Evolutionary conservation across 2,888 invertebrate species (phyloP), one percentile per base, ranked within the genome.

Genomic region (Augochlorella aurata): DNA sequence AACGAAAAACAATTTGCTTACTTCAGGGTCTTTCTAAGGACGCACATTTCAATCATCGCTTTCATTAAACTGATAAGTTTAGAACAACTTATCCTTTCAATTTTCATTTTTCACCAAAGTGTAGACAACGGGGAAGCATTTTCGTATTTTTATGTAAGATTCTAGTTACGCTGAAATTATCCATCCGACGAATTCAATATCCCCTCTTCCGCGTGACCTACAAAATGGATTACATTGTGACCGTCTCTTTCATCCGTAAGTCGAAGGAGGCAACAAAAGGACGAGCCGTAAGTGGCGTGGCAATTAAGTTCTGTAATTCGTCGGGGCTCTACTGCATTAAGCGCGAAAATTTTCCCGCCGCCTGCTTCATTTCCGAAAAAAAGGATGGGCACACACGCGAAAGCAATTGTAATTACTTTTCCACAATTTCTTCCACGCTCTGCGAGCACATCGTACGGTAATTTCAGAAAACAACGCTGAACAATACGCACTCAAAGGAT

Each of bases 251-350:
- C 18, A 14, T 9, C 44, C n/a, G 18, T 12, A 21, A 63, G 49
- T 61, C 49, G 49, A 79, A 58, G 54, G 45, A 58, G 44, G 54
- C n/a, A 18, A 7, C 24, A 49, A 54, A 52, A 44, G 16, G 47
- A 16, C 16, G 52, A 54, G n/a, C 21, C 49, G 8, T 38, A 73
- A 74, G 58, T 66, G 50, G 44, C 50, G 54, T 44, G 45, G 65
- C 38, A 65, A 79, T 79, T 52, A 79, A 70, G 49, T 70, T 74
- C 58, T 47, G 66, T n/a, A 29, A 71, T 66, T 77, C 50, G 65
- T 66, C 7, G 47, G 50, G n/a, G 44, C 50, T 79, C 54, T 70
- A 74, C 73, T 69, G 65, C 54, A 66, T 81, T 79, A 69, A 68
- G 69, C 65, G 44, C 7, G 63, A 81, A 65, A 74, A 70, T 70